Percentiles rank a stretch among this genome's conserved stretches.
Conservation (phyloP, 2,113 vertebrate genomes). For the Chloroceryle aenea region DNA sequence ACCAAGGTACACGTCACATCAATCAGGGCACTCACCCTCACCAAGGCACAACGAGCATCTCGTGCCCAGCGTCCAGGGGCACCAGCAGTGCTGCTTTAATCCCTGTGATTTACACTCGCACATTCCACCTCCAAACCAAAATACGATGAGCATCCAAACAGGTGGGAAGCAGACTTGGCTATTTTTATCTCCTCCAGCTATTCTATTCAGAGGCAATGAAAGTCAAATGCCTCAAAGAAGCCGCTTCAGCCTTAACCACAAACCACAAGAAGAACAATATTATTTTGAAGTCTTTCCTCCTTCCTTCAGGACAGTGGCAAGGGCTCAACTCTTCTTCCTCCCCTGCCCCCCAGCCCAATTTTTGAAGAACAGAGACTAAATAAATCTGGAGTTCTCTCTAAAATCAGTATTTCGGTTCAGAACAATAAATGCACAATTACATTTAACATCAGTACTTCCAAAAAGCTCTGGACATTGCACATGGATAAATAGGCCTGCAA, state of each 20-base stretch:
- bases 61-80: background rate
- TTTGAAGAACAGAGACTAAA: background rate
- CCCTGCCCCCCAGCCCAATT: rapidly evolving
- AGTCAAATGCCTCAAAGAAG: conserved; percentile 18
- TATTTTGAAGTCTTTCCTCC: background rate
- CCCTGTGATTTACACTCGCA: background rate
- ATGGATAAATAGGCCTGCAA: background rate
- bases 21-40: background rate
- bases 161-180: conserved; percentile 49
- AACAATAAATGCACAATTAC: background rate
- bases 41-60: background rate
- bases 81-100: background rate
- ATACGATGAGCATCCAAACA: background rate
- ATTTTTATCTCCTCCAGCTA: conserved; percentile 50
- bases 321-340: background rate
- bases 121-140: background rate
- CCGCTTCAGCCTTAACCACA: conserved; percentile 12
- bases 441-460: background rate
- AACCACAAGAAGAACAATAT: background rate
- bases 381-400: background rate
- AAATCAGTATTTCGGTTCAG: background rate
- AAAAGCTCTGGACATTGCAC: background rate
- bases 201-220: conserved; percentile 4
- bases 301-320: background rate
- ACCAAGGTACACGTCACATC: background rate